Percentiles rank a stretch among this genome's conserved stretches.
These are phyloP conservation scores for Cichlasoma orientale DNA, from an alignment of 2,797 vertebrate genomes.

Conservation along the genomic window DNA sequence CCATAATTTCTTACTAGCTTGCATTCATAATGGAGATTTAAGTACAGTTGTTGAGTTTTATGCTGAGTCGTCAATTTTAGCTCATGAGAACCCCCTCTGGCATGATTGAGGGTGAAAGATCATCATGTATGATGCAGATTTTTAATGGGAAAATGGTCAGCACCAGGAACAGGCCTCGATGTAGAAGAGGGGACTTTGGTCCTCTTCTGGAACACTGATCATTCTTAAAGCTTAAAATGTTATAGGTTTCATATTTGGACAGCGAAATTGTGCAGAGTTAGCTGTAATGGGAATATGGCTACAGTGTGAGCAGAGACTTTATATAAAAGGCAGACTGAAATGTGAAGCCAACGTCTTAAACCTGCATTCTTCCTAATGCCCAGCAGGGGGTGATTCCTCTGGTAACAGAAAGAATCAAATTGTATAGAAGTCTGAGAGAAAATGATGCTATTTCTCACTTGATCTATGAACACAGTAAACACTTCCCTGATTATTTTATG, in stretches of 20 bases:
- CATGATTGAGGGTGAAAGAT: slow-evolving; percentile 38
- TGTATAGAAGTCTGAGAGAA: no score
- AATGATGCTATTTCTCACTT: no score
- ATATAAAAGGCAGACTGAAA: background rate
- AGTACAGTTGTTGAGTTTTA: slow-evolving; percentile 51
- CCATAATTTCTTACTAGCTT: slow-evolving; percentile 69
- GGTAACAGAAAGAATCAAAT: no score
- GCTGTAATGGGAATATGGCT: background rate
- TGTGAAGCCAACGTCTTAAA: background rate
- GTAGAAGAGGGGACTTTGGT: background rate
- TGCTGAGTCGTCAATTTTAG: slow-evolving; percentile 67
- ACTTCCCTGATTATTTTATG: no score
- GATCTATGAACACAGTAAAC: no score
- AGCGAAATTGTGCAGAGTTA: background rate
- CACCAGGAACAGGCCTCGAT: background rate
- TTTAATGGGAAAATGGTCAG: slow-evolving; percentile 29
- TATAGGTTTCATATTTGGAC: background rate
- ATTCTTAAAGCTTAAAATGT: background rate
- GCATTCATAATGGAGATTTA: slow-evolving; percentile 40
- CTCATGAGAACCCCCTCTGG: slow-evolving; percentile 31
- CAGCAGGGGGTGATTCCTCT: no score
- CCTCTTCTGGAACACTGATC: background rate
- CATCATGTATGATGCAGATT: slow-evolving; percentile 32
- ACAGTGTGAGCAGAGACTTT: background rate
- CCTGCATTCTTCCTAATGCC: background rate